These are phyloP conservation scores for Turdus rufiventris DNA, from an alignment of 2,113 vertebrate genomes.

Conservation along the genomic window DNA sequence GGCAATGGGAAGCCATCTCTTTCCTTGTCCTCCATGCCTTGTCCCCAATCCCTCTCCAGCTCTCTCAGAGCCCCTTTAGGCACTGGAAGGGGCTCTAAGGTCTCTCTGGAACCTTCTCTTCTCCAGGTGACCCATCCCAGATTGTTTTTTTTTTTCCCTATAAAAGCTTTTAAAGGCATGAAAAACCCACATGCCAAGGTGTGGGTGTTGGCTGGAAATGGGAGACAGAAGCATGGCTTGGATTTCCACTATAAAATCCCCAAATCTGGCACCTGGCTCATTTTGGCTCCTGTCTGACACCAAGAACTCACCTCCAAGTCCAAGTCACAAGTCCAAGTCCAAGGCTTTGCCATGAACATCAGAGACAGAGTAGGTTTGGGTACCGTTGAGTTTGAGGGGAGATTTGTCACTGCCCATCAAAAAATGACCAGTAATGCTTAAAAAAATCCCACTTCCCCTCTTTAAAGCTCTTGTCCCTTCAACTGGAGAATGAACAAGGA, in stretches of 20 bases:
- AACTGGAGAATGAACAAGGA: background rate
- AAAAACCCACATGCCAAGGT: rapidly evolving
- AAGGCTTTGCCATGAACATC: background rate
- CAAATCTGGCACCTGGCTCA: background rate
- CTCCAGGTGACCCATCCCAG: background rate
- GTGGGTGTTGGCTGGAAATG: background rate
- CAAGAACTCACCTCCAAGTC: background rate
- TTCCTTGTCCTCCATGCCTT: rapidly evolving
- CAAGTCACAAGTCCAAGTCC: background rate
- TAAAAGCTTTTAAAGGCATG: background rate
- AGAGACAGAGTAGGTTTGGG: background rate
- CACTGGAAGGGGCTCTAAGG: rapidly evolving
- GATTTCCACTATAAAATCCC: background rate
- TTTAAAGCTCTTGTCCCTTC: background rate
- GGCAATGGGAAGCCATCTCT: background rate
- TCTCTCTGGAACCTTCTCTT: background rate
- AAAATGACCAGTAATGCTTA: background rate
- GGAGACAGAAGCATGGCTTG: background rate
- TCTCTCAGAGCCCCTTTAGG: background rate
- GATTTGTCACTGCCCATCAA: background rate
- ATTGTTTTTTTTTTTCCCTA: background rate
- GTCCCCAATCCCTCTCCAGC: background rate
- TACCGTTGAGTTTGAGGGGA: background rate
- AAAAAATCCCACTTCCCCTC: background rate
- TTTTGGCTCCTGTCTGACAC: background rate